phyloP scores from a whole-genome alignment of 2,797 vertebrate genomes.

The Melanotaenia boesemani region DNA sequence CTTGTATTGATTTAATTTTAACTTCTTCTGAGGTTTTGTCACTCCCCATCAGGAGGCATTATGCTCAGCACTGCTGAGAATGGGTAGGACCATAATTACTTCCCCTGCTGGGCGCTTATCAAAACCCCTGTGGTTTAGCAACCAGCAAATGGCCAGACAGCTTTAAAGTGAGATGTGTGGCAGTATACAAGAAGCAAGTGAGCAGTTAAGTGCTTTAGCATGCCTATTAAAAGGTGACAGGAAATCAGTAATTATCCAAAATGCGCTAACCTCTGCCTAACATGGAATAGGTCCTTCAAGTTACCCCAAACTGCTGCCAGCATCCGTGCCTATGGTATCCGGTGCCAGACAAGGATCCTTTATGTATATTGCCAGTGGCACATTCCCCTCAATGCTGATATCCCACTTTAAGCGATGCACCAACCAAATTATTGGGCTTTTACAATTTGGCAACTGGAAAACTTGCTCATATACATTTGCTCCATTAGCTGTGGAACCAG shows the following conservation, averaged over 20 bases:
- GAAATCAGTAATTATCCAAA: conserved; percentile 1
- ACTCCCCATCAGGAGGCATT: not conserved
- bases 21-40: not conserved
- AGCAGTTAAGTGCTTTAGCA: not conserved
- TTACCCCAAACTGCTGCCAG: not conserved
- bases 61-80: not conserved
- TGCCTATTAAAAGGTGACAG: not conserved
- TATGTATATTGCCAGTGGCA: no score
- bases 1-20: not conserved
- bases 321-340: not conserved
- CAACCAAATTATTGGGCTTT: not conserved
- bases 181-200: not conserved
- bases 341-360: not conserved
- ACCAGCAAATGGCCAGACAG: not conserved
- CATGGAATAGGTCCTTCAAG: not conserved
- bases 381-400: no score
- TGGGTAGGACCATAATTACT: not conserved
- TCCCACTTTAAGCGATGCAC: not conserved
- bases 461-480: no score
- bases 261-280: not conserved
- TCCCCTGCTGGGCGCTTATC: conserved; percentile 5
- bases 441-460: not conserved
- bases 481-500: no score
- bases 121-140: not conserved
- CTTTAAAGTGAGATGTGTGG: not conserved